Evolutionary conservation across 1,140 invertebrate species (phyloP).

Genomic region (Oedothorax gibbosus): DNA sequence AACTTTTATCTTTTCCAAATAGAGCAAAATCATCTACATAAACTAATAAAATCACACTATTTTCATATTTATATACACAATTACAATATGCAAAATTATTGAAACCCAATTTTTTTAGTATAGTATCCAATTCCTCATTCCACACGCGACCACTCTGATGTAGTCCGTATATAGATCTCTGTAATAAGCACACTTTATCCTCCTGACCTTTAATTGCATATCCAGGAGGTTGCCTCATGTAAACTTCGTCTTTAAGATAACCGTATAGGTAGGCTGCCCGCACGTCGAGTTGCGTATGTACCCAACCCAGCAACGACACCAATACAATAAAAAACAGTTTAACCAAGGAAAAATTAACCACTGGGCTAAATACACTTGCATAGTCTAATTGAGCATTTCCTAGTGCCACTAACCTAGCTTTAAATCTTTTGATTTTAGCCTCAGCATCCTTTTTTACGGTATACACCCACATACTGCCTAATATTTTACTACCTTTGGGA

Average conservation of each 20-base stretch:
- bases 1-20: no score
- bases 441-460: not conserved
- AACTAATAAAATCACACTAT: no score
- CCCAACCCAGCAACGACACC: not conserved
- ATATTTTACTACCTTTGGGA: not conserved
- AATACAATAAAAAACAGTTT: not conserved
- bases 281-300: not conserved
- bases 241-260: slow-evolving; percentile 3
- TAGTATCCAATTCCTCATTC: not conserved
- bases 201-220: not conserved
- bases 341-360: slow-evolving; percentile 5
- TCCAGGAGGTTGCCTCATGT: slow-evolving; percentile 13
- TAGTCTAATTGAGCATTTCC: not conserved
- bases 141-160: not conserved
- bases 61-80: no score
- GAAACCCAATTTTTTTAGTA: no score
- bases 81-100: no score
- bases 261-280: not conserved
- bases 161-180: not conserved
- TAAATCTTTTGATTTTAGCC: slow-evolving; percentile 24
- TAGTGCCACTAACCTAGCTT: slow-evolving; percentile 3
- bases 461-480: slow-evolving; percentile 43
- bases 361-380: not conserved
- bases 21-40: no score
- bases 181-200: not conserved